Conservation (phyloP, 2,888 invertebrate genomes). For the Idaea biselata region DNA sequence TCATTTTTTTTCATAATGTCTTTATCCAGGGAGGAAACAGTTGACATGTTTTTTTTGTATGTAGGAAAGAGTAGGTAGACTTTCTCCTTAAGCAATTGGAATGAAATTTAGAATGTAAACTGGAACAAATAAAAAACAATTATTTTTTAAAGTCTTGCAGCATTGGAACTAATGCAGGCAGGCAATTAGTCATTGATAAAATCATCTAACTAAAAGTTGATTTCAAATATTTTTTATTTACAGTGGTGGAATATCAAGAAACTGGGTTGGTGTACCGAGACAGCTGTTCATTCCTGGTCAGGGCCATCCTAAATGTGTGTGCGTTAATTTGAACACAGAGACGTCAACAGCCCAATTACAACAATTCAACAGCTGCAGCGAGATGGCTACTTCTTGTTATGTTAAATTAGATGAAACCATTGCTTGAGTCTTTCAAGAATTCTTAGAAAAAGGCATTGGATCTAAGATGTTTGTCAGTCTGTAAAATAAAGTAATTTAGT, state of each 20-base stretch:
- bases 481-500: neutral
- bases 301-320: conserved; percentile 89
- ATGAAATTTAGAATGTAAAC: too few relatives aligned
- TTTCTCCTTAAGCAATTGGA: neutral
- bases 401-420: conserved; percentile 33
- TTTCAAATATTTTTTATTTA: conserved; percentile 38
- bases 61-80: too few relatives aligned
- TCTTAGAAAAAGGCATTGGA: neutral
- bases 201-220: neutral
- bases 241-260: conserved; percentile 93
- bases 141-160: too few relatives aligned
- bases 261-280: conserved; percentile 95
- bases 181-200: neutral
- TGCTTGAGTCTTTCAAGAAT: neutral
- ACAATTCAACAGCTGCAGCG: conserved; percentile 84
- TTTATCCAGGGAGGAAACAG: too few relatives aligned
- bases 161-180: neutral
- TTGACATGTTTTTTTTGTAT: conserved; percentile 8
- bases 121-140: too few relatives aligned
- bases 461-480: neutral
- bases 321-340: conserved; percentile 80
- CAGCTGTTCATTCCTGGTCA: conserved; percentile 87
- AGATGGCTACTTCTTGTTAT: conserved; percentile 77
- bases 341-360: conserved; percentile 76
- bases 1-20: too few relatives aligned